Evolutionary conservation across 2,888 invertebrate genomes (phyloP), one percentile per base, ranked within the genome.

Genomic region (Pyrochroa serraticornis): DNA sequence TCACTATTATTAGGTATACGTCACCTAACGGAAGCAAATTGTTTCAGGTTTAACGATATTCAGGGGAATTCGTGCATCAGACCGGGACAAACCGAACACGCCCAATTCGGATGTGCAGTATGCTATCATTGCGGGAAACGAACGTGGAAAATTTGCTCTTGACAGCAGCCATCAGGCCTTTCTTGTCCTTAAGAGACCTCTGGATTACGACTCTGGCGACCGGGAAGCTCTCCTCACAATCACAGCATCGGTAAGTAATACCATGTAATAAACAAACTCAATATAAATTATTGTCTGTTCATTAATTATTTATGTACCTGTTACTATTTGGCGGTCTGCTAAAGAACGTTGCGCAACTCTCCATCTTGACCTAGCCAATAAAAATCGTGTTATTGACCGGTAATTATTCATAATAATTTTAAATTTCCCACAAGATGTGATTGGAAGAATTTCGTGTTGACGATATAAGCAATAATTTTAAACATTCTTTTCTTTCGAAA

Each of bases 101-200:
- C 92, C 91, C 0, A 93, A 93, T 79, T 93, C 93, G 0, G 92
- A 93, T 68, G 86, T 93, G 14, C 90, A 92, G 72, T 92, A 92
- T 79, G 87, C 88, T 68, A 89, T 93, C 73, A 82, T 85, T 7
- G 83, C 84, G 13, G 90, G 90, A 2, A 89, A 91, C 71, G 83
- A 84, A 42, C 82, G 83, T n/a, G 90, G 89, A 1, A 89, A 89
- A 72, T 94, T 94, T 75, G 84, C 87, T 0, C 77, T 93, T 44
- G 93, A 93, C 74, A 90, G 88, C 76, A 90, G 90, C 2, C 92
- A 92, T 75, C 87, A 88, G 54, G 90, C 92, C 0, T 82, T 85
- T 10, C 79, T 94, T n/a, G 83, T 92, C 43, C 80, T 94, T 31
- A 86, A 85, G 62, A 87, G 87, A 62, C 82, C 88, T 0, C 77